A percentile compares a stretch with the other conserved stretches of the same genome.
Evolutionary conservation across 2,888 invertebrate genomes (phyloP).

Genomic region (Leucophora obtusa): DNA sequence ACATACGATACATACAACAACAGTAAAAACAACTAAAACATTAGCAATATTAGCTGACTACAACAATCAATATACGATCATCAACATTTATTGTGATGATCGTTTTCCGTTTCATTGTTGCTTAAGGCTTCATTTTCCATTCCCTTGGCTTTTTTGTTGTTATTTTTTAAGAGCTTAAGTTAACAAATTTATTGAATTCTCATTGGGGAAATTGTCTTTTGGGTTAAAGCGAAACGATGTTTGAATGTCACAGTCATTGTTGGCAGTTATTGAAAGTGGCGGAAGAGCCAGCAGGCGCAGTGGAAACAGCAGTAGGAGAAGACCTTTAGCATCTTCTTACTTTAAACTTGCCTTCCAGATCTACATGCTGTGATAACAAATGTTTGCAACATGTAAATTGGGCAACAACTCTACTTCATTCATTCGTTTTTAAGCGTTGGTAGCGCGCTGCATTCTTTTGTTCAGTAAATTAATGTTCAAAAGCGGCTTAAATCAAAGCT

Average conservation of each 20-base stretch:
- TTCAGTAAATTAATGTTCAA: constrained; percentile 71
- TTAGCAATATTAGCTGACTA: constrained; percentile 25
- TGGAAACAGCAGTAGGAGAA: not conserved
- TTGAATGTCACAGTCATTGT: constrained; percentile 61
- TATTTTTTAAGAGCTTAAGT: constrained; percentile 29
- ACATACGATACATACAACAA: constrained; percentile 71
- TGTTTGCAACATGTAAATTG: constrained; percentile 65
- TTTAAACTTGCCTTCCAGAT: constrained; percentile 62
- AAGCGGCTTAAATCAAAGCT: constrained; percentile 75
- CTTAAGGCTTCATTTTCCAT: constrained; percentile 29
- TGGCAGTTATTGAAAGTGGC: constrained; percentile 34
- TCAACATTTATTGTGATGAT: constrained; percentile 66
- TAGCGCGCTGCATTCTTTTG: constrained; percentile 35
- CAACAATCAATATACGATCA: constrained; percentile 67
- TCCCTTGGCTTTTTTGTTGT: not conserved
- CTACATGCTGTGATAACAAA: constrained; percentile 72
- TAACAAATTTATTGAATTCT: constrained; percentile 76
- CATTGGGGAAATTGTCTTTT: constrained; percentile 70
- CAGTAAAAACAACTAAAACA: constrained; percentile 58
- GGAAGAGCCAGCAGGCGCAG: constrained; percentile 12
- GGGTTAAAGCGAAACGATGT: constrained; percentile 45
- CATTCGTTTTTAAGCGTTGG: constrained; percentile 20
- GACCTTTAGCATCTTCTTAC: constrained; percentile 26
- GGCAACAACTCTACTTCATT: constrained; percentile 40
- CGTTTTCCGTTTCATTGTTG: constrained; percentile 63